Evolutionary conservation across 2,113 vertebrate species (phyloP).

Genomic region (Apus apus): DNA sequence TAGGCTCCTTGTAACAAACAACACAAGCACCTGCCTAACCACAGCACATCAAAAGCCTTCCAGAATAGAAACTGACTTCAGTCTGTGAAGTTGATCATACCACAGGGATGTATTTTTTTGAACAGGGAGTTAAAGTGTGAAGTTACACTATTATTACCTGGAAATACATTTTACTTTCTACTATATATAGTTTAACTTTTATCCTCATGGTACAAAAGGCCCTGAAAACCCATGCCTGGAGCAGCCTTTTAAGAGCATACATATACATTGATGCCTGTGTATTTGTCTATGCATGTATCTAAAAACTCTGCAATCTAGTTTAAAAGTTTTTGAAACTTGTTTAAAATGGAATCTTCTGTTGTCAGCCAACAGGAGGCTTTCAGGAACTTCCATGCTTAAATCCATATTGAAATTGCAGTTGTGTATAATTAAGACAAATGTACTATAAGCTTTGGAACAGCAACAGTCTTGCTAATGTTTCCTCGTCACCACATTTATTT

Average conservation of each 20-base stretch:
- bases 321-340: not conserved
- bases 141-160: not conserved
- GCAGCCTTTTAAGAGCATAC: not conserved
- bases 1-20: not conserved
- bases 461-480: not conserved
- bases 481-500: not conserved
- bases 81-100: not conserved
- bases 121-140: not conserved
- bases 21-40: not conserved
- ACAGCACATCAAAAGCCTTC: not conserved
- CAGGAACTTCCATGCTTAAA: not conserved
- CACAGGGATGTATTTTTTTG: not conserved
- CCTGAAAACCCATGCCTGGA: not conserved
- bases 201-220: not conserved
- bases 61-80: not conserved
- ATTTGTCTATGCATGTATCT: not conserved
- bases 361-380: not conserved
- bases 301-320: not conserved
- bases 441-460: not conserved
- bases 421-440: slow-evolving; percentile 36
- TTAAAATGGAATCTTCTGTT: not conserved
- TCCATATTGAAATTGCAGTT: not conserved
- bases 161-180: not conserved
- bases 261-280: not conserved
- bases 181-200: not conserved